These are phyloP conservation scores for Diorhabda carinulata DNA, from an alignment of 1,140 invertebrate species.

Conservation along the genomic window DNA sequence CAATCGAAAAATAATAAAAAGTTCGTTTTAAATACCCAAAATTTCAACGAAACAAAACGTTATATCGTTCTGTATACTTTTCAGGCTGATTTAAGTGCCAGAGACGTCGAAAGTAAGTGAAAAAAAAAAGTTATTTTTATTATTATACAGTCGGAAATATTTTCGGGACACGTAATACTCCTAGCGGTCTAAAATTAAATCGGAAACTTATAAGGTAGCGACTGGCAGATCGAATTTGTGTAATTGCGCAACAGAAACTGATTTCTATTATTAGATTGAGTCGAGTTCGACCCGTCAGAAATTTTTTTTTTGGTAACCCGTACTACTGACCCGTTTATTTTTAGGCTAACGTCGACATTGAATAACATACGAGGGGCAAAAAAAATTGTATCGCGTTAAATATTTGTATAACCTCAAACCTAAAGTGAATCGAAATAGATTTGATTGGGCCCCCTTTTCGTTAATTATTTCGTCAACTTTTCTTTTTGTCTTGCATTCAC, in stretches of 20 bases:
- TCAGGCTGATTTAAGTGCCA: slow-evolving; percentile 68
- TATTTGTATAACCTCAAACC: too few relatives aligned
- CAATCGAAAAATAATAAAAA: too few relatives aligned
- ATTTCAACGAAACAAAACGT: too few relatives aligned
- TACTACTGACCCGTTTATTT: not conserved
- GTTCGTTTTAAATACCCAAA: too few relatives aligned
- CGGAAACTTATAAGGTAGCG: slow-evolving; percentile 15
- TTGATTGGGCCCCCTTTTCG: too few relatives aligned
- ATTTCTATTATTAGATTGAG: slow-evolving; percentile 9
- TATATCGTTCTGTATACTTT: slow-evolving; percentile 20
- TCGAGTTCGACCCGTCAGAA: not conserved
- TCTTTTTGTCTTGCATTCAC: too few relatives aligned
- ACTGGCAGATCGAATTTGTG: slow-evolving; percentile 13
- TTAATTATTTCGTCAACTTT: too few relatives aligned
- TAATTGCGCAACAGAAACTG: slow-evolving; percentile 4
- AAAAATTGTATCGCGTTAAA: too few relatives aligned
- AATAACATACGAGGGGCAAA: too few relatives aligned
- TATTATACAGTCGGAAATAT: slow-evolving; percentile 2
- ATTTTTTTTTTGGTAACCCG: slow-evolving; percentile 6
- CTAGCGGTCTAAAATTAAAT: slow-evolving; percentile 11
- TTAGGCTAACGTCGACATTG: not conserved
- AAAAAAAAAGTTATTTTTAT: slow-evolving; percentile 15
- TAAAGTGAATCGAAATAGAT: too few relatives aligned
- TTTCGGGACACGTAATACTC: slow-evolving; percentile 14
- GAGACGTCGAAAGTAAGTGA: slow-evolving; percentile 71